phyloP scores from a whole-genome alignment of 2,113 vertebrate genomes.

The Meriones unguiculatus region DNA sequence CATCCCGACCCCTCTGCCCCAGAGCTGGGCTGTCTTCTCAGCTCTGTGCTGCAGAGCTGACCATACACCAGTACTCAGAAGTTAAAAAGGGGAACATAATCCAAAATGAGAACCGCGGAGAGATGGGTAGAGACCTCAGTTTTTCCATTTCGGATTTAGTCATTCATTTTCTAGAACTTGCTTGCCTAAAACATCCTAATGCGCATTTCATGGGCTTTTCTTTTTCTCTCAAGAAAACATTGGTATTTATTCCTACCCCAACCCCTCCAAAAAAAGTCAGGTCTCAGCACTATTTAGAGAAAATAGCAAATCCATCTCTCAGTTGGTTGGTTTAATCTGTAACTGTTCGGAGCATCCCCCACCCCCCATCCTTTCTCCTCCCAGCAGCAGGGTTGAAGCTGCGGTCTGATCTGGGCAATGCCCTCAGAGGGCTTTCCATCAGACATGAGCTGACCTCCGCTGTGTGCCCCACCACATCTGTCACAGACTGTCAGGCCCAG shows the following conservation, averaged over 20 bases:
- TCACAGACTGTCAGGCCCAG: accelerated
- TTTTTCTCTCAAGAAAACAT: constrained; percentile 26
- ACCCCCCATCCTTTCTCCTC: not conserved
- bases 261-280: not conserved
- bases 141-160: constrained; percentile 23
- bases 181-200: not conserved
- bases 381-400: not conserved
- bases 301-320: not conserved
- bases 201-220: not conserved
- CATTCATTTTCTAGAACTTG: constrained; percentile 10
- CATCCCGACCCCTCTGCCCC: constrained; percentile 14
- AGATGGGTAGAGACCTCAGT: not conserved
- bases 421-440: not conserved
- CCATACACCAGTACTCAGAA: not conserved
- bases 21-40: not conserved
- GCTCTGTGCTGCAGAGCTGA: not conserved
- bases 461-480: not conserved
- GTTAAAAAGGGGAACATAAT: not conserved
- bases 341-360: not conserved
- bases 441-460: not conserved
- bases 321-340: not conserved
- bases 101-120: not conserved
- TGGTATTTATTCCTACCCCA: not conserved
- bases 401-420: not conserved
- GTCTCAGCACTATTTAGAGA: not conserved